Percentiles rank a stretch among this genome's conserved stretches.
phyloP scores from a whole-genome alignment of 2,888 invertebrate species.

The Strigamia transsilvanica region DNA sequence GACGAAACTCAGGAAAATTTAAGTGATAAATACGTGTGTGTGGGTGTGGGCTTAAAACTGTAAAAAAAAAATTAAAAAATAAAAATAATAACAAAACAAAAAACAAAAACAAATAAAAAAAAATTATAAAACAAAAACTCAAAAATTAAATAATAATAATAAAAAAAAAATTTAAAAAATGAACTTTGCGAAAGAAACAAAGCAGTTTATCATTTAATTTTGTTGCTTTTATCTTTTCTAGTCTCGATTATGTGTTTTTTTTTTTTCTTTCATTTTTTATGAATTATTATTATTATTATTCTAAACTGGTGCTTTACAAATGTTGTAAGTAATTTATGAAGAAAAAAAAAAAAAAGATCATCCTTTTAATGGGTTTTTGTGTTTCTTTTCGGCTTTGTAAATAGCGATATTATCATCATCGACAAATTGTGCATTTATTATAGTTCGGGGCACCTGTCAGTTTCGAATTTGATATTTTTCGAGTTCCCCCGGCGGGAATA shows the following conservation, averaged over 20 bases:
- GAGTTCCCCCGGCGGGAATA: conserved; percentile 1
- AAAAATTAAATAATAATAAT: background rate
- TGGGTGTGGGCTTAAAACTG: background rate
- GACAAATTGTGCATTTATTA: conserved; percentile 17
- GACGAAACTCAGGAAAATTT: conserved; percentile 38
- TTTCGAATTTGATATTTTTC: background rate
- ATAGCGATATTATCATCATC: conserved; percentile 14
- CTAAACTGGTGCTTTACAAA: conserved; percentile 26
- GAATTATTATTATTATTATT: background rate
- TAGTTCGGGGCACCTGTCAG: background rate
- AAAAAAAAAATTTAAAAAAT: background rate
- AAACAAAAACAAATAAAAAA: background rate
- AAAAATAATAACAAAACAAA: background rate
- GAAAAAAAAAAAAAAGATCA: too few species aligned
- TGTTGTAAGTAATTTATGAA: conserved; percentile 1
- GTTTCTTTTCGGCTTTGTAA: background rate
- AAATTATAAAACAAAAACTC: background rate
- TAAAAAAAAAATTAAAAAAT: background rate
- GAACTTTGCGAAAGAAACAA: background rate
- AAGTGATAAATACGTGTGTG: conserved; percentile 18
- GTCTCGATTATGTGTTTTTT: background rate
- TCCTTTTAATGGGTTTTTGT: conserved; percentile 10
- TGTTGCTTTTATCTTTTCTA: background rate
- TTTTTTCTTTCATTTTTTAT: too few species aligned
- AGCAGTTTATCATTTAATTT: background rate